Percentiles rank a stretch among this genome's conserved stretches.
Evolutionary conservation across 2,113 vertebrate genomes (phyloP).

Genomic region (Grammomys dolichurus): DNA sequence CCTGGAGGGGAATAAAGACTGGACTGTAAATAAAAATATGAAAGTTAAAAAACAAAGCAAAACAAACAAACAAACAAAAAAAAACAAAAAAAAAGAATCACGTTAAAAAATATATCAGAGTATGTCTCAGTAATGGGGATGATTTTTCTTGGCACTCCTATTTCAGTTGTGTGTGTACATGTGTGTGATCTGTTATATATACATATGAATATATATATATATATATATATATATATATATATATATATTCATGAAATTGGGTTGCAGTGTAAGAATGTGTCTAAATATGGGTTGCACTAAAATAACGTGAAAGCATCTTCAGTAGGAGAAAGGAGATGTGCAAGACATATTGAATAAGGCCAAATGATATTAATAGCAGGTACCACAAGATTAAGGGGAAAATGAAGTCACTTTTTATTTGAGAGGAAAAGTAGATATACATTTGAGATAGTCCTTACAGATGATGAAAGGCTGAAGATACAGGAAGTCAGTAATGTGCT

Average conservation of each 20-base stretch:
- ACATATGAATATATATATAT: background rate
- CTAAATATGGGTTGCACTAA: background rate
- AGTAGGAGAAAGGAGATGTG: background rate
- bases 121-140: background rate
- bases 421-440: background rate
- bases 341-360: background rate
- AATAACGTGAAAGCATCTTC: constrained; percentile 5
- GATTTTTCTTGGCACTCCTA: background rate
- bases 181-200: background rate
- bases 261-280: background rate
- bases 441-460: background rate
- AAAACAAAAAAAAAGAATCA: background rate
- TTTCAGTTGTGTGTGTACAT: background rate
- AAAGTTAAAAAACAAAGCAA: too few relatives aligned
- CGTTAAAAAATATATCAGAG: background rate
- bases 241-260: background rate
- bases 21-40: too few relatives aligned
- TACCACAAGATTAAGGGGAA: background rate
- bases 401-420: background rate
- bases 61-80: too few relatives aligned
- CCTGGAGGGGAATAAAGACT: too few relatives aligned
- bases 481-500: background rate
- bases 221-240: background rate
- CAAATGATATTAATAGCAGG: background rate
- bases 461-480: background rate